phyloP scores from a whole-genome alignment of 2,797 vertebrate species.

The Silurus lanzhouensis region DNA sequence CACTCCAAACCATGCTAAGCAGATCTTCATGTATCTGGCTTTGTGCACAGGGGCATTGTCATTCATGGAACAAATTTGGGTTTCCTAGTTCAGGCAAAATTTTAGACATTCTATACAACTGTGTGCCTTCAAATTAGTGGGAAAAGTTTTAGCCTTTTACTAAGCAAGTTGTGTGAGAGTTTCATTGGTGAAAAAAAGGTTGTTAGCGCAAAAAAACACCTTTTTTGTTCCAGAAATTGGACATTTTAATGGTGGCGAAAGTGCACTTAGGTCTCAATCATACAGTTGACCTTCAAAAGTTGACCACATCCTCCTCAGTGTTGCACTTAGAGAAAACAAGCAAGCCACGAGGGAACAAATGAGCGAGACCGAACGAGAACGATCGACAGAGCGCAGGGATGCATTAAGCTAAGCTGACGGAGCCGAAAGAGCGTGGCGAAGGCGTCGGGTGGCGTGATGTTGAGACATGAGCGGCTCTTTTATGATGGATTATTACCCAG shows the following conservation, averaged over 20 bases:
- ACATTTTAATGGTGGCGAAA: neutral
- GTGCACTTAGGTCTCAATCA: slow-evolving; percentile 6
- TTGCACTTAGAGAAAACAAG: neutral
- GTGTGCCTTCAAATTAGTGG: too few relatives aligned
- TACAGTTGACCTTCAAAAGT: neutral
- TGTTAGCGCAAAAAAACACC: neutral
- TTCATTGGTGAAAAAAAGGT: too few relatives aligned
- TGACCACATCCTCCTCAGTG: neutral
- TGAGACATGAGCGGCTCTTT: slow-evolving; percentile 32
- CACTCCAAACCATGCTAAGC: too few relatives aligned
- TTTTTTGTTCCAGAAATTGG: neutral
- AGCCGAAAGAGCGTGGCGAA: slow-evolving; percentile 24
- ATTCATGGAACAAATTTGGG: too few relatives aligned
- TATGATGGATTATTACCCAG: slow-evolving; percentile 64
- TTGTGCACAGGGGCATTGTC: too few relatives aligned
- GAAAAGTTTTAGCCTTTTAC: too few relatives aligned
- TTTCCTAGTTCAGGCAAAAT: too few relatives aligned
- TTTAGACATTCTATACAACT: too few relatives aligned
- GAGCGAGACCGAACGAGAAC: slow-evolving; percentile 31
- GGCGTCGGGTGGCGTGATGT: slow-evolving; percentile 45
- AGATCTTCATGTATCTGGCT: too few relatives aligned
- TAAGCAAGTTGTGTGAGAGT: neutral
- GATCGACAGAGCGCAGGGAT: slow-evolving; percentile 29
- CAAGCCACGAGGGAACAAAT: slow-evolving; percentile 13
- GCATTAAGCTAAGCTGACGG: slow-evolving; percentile 42